A percentile compares a stretch with the other conserved stretches of the same genome.
Evolutionary conservation across 2,888 invertebrate genomes (phyloP).

Genomic region (Keiferia lycopersicella): DNA sequence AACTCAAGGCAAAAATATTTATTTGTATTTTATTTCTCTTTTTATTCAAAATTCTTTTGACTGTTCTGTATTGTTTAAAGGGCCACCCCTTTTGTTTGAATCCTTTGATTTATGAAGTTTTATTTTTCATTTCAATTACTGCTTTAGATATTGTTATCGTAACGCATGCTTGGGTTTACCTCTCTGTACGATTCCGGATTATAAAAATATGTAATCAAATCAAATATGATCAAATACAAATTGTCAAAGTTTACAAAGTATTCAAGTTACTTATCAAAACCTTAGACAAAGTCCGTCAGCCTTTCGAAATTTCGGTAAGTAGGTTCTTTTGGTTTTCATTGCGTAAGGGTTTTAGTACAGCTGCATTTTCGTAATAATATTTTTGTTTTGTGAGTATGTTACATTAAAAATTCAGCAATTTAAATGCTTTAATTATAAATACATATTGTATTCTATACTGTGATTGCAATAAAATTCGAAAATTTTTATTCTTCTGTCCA

Average conservation of each 20-base stretch:
- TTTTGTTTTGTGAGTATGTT: no score
- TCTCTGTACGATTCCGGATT: not conserved
- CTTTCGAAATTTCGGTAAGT: not conserved
- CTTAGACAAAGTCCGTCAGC: not conserved
- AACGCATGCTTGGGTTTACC: not conserved
- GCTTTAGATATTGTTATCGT: not conserved
- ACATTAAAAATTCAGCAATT: no score
- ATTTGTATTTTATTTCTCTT: not conserved
- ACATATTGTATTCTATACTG: no score
- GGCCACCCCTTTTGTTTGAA: not conserved
- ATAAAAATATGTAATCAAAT: not conserved
- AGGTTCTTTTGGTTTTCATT: not conserved
- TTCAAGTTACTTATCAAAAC: not conserved
- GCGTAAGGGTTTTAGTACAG: no score
- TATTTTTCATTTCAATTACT: constrained; percentile 1
- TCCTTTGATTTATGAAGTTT: not conserved
- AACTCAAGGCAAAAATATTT: not conserved
- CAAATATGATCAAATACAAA: not conserved
- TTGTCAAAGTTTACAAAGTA: not conserved
- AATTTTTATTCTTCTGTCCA: not conserved
- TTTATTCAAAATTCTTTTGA: not conserved
- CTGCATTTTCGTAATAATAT: no score
- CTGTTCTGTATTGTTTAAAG: not conserved
- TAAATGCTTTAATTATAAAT: no score
- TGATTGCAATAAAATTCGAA: not conserved